Evolutionary conservation across 2,797 vertebrate species (phyloP).

Genomic region (Acropternis orthonyx): DNA sequence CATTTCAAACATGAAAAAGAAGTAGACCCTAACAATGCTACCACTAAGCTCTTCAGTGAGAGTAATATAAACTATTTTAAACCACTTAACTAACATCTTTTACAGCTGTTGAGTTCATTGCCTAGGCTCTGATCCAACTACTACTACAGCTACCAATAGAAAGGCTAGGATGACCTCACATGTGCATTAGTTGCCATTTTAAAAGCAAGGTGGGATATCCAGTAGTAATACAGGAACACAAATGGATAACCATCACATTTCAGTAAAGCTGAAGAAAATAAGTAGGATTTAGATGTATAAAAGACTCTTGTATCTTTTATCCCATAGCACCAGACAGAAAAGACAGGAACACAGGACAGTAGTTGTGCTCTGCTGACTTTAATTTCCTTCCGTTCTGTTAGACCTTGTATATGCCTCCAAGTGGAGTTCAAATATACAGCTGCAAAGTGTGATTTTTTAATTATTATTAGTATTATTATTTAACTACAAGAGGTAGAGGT

Average conservation of each 20-base stretch:
- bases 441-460: not conserved
- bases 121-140: not conserved
- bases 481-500: not conserved
- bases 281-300: not conserved
- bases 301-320: not conserved
- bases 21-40: not conserved
- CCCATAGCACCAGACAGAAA: not conserved
- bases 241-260: not conserved
- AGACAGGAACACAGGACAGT: not conserved
- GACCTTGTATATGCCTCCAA: not conserved
- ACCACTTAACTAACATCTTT: slow-evolving; percentile 12
- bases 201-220: not conserved
- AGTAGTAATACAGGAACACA: not conserved
- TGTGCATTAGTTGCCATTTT: not conserved
- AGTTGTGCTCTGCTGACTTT: not conserved
- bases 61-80: slow-evolving; percentile 17
- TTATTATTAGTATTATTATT: not conserved
- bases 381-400: not conserved
- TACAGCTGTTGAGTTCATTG: not conserved
- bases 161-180: not conserved
- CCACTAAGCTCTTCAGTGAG: not conserved
- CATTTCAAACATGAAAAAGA: not conserved
- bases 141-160: not conserved
- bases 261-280: not conserved
- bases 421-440: not conserved